Evolutionary conservation across 2,888 invertebrate species (phyloP).

Genomic region (Lymantria monacha): DNA sequence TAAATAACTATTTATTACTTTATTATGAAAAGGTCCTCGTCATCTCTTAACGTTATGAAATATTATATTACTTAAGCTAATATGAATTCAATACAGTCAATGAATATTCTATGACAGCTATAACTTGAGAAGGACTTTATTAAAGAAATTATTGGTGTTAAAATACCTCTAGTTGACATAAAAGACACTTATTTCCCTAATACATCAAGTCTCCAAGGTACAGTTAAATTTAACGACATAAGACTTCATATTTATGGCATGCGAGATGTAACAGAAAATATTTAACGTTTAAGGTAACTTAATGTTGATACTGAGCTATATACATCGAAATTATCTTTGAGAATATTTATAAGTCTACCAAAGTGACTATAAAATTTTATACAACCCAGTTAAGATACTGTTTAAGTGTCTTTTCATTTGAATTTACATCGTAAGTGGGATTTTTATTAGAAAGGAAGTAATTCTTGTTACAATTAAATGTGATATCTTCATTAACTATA

Average conservation of each 20-base stretch:
- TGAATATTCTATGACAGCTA: constrained; percentile 27
- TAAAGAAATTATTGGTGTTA: constrained; percentile 48
- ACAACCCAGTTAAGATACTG: constrained; percentile 10
- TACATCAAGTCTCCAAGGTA: constrained; percentile 48
- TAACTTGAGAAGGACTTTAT: constrained; percentile 33
- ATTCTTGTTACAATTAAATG: constrained; percentile 24
- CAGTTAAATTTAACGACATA: constrained; percentile 46
- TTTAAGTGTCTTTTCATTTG: constrained; percentile 10
- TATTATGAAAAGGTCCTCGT: too few relatives aligned
- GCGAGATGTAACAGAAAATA: constrained; percentile 40
- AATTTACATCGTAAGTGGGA: constrained; percentile 10
- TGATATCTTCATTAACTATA: constrained; percentile 22
- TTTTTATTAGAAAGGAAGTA: constrained; percentile 12
- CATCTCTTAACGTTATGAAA: too few relatives aligned
- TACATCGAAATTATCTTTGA: constrained; percentile 19
- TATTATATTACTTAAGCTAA: not conserved
- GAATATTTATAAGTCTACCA: constrained; percentile 20
- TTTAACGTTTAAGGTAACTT: constrained; percentile 27
- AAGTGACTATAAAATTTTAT: constrained; percentile 27
- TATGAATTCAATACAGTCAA: constrained; percentile 31
- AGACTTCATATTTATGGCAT: constrained; percentile 57
- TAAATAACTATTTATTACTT: not conserved
- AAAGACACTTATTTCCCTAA: constrained; percentile 66
- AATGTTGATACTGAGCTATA: constrained; percentile 18
- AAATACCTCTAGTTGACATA: constrained; percentile 56